Base-by-base conservation (phyloP, 2,113 vertebrate species). In the Phycodurus eques region DNA sequence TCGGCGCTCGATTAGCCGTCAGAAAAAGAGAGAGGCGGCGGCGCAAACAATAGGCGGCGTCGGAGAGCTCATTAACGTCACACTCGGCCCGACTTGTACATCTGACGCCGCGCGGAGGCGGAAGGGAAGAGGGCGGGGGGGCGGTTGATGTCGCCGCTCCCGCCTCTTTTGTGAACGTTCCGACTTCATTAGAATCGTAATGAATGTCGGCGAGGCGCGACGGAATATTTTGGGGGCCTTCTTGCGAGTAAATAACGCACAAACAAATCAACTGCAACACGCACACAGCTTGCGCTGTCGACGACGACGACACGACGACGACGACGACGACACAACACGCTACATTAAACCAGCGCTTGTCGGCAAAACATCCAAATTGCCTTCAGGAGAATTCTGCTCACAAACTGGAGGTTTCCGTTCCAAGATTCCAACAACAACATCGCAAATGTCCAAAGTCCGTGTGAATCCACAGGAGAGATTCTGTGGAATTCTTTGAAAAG, bases 131-230 rank as follows among this genome's bases (percentile, higher is more conserved):
- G 47, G 44, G 63, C 43, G 42, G 56, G 35, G 51, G 49, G 27
- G 64, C 65, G 62, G 67, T 43, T 54, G 33, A 80, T 76, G 68
- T 80, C 77, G 67, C 71, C 44, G 68, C 83, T 83, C 76, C 44
- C 80, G 80, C 75, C 69, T 85, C 81, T 73, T 82, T 85, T 83
- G 76, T 76, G 83, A 73, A 57, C 70, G 80, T 79, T 86, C 71
- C 64, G 80, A 82, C 87, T 85, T 89, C 89, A 87, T 91, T 88
- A 88, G 85, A 90, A 90, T 88, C 70, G 83, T 87, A 88, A 91
- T 88, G 87, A 87, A 87, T 78, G 72, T 85, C 83, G 61, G 81
- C 77, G 72, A 39, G 49, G 81, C 80, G 64, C n/a, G 63, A 71
- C 49, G 80, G 77, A 83, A 79, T 85, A 88, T 89, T 89, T 88